phyloP scores from a whole-genome alignment of 2,888 invertebrate genomes.

The Chaitophorus viminalis region DNA sequence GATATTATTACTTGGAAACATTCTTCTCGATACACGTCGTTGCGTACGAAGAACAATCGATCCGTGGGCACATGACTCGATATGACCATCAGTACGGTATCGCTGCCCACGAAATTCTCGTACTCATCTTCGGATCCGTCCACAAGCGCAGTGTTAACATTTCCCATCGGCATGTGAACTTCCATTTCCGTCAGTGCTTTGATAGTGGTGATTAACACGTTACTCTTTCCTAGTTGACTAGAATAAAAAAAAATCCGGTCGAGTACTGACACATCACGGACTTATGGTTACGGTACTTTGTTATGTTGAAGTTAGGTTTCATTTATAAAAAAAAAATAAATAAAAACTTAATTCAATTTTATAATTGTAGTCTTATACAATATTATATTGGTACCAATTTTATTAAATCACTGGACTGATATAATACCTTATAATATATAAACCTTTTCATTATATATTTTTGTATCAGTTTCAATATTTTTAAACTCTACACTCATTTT shows the following conservation, averaged over 20 bases:
- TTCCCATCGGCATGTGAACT: not conserved
- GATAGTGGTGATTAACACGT: constrained; percentile 18
- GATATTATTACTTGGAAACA: constrained; percentile 17
- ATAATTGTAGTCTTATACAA: no score
- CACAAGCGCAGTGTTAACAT: constrained; percentile 5
- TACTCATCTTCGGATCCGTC: constrained; percentile 24
- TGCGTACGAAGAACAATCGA: not conserved
- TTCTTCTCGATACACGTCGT: not conserved
- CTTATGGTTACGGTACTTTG: no score
- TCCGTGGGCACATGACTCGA: not conserved
- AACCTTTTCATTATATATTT: no score
- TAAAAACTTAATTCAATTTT: no score
- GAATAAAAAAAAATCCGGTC: not conserved
- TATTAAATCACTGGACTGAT: no score
- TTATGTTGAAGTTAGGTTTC: no score
- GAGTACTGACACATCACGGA: no score
- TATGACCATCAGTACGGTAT: constrained; percentile 2
- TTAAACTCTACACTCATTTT: no score
- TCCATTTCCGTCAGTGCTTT: not conserved
- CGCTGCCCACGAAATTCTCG: not conserved
- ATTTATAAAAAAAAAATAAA: no score
- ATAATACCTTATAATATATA: no score
- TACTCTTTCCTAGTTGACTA: not conserved
- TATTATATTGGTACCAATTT: no score
- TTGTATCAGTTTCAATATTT: no score